These are phyloP conservation scores for Calcarius ornatus DNA, from an alignment of 2,113 vertebrate species.

Conservation along the genomic window DNA sequence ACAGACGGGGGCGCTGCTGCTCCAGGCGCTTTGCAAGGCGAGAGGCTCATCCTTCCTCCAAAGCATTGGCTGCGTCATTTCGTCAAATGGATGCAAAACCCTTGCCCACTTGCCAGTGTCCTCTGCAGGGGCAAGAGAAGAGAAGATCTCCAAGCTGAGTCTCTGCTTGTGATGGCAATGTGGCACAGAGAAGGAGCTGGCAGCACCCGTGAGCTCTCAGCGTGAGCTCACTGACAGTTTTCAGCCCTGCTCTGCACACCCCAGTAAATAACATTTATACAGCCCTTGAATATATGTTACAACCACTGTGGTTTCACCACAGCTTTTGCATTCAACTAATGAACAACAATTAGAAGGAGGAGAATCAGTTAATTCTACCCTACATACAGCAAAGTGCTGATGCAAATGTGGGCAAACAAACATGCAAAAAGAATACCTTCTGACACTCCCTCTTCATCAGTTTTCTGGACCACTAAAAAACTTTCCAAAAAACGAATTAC, in stretches of 20 bases:
- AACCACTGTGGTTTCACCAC: neutral
- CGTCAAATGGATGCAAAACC: neutral
- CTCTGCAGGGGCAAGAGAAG: neutral
- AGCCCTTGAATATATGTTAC: neutral
- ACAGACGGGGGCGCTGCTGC: neutral
- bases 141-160: neutral
- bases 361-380: neutral
- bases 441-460: neutral
- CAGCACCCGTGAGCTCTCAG: neutral
- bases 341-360: neutral
- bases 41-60: neutral
- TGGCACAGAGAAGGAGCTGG: neutral
- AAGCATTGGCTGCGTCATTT: no score
- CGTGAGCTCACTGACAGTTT: neutral
- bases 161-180: neutral
- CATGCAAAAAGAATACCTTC: neutral
- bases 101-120: neutral
- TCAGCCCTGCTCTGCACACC: neutral
- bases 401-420: neutral
- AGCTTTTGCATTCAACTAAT: neutral
- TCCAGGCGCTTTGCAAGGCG: neutral
- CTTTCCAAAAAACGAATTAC: accelerated
- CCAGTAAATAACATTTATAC: neutral
- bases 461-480: neutral
- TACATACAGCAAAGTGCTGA: accelerated